Evolutionary conservation across 2,888 invertebrate genomes (phyloP), one percentile per base, ranked within the genome.

Genomic region (Oxytorus armatus): DNA sequence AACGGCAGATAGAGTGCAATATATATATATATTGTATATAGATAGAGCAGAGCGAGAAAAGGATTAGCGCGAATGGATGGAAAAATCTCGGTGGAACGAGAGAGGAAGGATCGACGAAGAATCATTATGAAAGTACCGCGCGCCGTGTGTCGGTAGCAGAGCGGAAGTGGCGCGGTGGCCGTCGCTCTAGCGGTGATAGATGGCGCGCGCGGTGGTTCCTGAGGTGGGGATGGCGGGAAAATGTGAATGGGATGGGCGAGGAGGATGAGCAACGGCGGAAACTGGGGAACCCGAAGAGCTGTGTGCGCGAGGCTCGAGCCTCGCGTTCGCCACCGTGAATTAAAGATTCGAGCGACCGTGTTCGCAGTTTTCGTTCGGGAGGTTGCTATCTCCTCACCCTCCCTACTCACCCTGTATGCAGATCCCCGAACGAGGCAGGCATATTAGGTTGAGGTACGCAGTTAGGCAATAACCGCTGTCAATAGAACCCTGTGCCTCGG

Each of bases 391-490:
- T 14, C 70, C 49, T 23, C 69, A 36, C 11, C 39, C 61, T 49
- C 49, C n/a, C 61, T 61, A 18, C 51, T 73, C 51, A 88, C 88
- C 89, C 89, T 88, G 89, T 86, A 89, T 89, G 88, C 89, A 89
- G 90, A 91, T 90, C 88, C 89, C 84, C 75, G 72, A 36, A 70
- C 88, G 87, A 89, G 74, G 88, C 88, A 86, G 89, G 91, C 90
- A 91, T 92, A 92, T 92, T 92, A 92, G 92, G 92, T 90, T 87
- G 92, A 90, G 90, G 89, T 89, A 91, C 90, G 91, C 92, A 92
- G 92, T 92, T 92, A 92, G 92, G 92, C 92, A 92, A 92, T 92
- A 92, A 92, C 92, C 91, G 91, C 92, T 91, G 92, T 91, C 91
- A 92, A 92, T 92, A 92, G 91, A 90, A 89, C 88, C 88, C 88